Evolutionary conservation across 1,140 invertebrate genomes (phyloP), one percentile per base, ranked within the genome.

Genomic region (Neodiprion pinetum): DNA sequence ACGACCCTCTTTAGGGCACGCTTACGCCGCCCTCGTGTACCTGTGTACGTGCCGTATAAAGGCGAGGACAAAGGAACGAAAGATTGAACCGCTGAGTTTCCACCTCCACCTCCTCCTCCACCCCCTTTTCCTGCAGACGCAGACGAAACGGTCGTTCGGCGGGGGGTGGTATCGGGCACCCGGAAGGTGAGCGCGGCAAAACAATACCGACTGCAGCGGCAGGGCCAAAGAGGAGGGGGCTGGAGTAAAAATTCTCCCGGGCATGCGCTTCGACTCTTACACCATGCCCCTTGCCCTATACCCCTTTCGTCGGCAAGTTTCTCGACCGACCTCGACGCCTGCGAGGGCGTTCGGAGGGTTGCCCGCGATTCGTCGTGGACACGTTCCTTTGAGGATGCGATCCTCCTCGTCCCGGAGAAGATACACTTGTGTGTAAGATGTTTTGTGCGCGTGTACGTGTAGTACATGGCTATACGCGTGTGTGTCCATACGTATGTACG

Each of bases 11-110:
- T 11, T 61, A 11, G 53, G 53, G 10, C 10, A 61, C 53, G 10
- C n/a, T 11, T 61, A 61, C 10, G 10, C 53, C 53, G 53, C n/a
- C 53, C 10, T 65, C 61, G 61, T 14, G 12, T 65, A 14, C 68
- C 76, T 48, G 66, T 72, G 28, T 74, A 72, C 76, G 72, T 72
- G 72, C 77, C 71, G 74, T 72, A 67, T 69, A 75, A 72, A 78
- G 72, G 75, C 74, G 75, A 50, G n/a, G n/a, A 17, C 48, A 23
- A 23, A 12, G 12, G 61, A 50, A 17, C 49, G 67, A 73, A 47
- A 47, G 71, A 61, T 17, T 17, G 70, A 14, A 23, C 11, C 7
- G 0, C 14, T 11, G 67, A 47, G 67, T n/a, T 12, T 61, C 14
- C 23, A 1, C 50, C 53, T 72, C 71, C 28, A 5, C 72, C 3